These are phyloP conservation scores for Sitta europaea DNA, from an alignment of 2,113 vertebrate species.

Conservation along the genomic window DNA sequence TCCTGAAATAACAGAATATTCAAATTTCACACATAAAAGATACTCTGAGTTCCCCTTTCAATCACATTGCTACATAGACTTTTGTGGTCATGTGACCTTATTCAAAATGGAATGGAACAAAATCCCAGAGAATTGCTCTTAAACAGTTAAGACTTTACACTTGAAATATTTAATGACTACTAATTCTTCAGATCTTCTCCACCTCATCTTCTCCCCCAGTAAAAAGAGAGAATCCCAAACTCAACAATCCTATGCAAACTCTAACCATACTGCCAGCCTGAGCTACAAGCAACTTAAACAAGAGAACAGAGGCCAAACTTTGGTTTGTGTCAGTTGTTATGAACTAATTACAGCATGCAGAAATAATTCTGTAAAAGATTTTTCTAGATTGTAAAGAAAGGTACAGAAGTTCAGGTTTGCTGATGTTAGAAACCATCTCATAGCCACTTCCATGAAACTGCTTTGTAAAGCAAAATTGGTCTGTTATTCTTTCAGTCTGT, in stretches of 20 bases:
- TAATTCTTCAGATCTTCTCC: background rate
- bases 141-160: background rate
- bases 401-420: background rate
- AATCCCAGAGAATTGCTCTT: background rate
- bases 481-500: background rate
- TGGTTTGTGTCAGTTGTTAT: accelerated
- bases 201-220: background rate
- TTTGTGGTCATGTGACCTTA: background rate
- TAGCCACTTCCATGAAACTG: background rate
- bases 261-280: background rate
- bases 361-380: background rate
- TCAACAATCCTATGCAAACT: background rate
- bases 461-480: background rate
- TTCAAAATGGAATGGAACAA: background rate
- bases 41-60: background rate
- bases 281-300: background rate
- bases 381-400: background rate
- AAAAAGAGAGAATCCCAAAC: background rate
- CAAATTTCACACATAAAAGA: background rate
- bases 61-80: background rate
- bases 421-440: background rate
- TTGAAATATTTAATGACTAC: background rate
- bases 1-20: conserved; percentile 1
- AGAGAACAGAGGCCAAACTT: background rate
- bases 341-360: background rate